Conservation (phyloP, 2,113 vertebrate species). For the Lontra canadensis region DNA sequence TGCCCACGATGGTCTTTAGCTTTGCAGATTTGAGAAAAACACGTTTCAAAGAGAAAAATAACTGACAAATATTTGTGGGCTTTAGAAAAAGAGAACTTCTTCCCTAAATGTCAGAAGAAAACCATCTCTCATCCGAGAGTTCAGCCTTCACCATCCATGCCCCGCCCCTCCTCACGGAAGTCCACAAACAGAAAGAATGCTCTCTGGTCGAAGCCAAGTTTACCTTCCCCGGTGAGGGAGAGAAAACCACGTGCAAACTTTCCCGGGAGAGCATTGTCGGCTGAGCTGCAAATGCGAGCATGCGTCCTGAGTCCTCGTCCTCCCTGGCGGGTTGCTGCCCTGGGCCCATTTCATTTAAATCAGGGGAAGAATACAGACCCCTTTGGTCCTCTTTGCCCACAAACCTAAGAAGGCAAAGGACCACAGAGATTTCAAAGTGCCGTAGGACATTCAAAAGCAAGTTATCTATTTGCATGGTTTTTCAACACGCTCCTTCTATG, state of each 20-base stretch:
- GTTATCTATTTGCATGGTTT: background rate
- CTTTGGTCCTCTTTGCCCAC: too few relatives aligned
- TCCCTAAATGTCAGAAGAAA: background rate
- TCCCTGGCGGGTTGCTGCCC: accelerated
- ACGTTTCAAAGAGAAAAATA: background rate
- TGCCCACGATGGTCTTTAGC: background rate
- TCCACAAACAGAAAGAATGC: accelerated
- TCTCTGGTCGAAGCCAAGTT: accelerated
- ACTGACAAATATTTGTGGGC: background rate
- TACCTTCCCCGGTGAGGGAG: accelerated
- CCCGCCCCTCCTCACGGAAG: accelerated
- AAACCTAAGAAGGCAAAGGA: background rate
- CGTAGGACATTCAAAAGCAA: background rate
- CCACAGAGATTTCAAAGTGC: background rate
- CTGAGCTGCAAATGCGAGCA: accelerated
- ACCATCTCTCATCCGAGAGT: background rate
- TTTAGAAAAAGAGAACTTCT: background rate
- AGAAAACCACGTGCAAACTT: background rate
- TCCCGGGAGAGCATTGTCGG: background rate
- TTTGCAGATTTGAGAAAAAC: background rate
- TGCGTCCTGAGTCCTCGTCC: too few relatives aligned
- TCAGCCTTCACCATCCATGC: accelerated
- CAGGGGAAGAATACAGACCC: background rate
- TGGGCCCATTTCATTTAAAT: too few relatives aligned
- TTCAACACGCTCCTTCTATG: background rate